Evolutionary conservation across 2,113 vertebrate species (phyloP).

Genomic region (Oncorhynchus tshawytscha): DNA sequence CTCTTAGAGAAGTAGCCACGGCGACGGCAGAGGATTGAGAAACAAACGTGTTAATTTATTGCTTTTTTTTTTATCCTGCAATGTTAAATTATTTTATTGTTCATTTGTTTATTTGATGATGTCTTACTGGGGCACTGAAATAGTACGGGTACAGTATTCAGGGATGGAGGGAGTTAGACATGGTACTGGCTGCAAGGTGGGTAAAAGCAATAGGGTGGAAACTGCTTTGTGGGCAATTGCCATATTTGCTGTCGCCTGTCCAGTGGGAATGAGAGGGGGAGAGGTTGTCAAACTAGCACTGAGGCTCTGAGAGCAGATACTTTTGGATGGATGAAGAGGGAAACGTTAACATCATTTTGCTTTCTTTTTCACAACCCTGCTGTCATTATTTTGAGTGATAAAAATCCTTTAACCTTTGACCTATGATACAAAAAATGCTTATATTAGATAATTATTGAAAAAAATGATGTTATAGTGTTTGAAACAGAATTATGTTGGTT

Average conservation of each 20-base stretch:
- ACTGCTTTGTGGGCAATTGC: no score
- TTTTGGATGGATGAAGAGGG: slow-evolving; percentile 27
- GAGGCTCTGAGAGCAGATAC: not conserved
- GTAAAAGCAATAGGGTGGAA: no score
- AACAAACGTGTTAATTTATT: slow-evolving; percentile 68
- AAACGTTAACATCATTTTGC: slow-evolving; percentile 36
- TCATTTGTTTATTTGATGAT: slow-evolving; percentile 42
- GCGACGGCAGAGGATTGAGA: slow-evolving; percentile 7
- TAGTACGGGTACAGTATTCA: not conserved
- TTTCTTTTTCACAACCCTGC: slow-evolving; percentile 61
- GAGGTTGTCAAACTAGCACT: no score
- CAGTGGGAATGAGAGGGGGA: no score
- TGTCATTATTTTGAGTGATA: slow-evolving; percentile 61
- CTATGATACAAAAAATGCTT: slow-evolving; percentile 55
- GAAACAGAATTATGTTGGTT: slow-evolving; percentile 52
- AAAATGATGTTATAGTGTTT: slow-evolving; percentile 46
- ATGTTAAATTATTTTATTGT: slow-evolving; percentile 69
- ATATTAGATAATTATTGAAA: slow-evolving; percentile 45
- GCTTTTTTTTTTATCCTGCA: slow-evolving; percentile 23
- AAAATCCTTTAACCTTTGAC: slow-evolving; percentile 44
- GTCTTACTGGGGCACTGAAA: slow-evolving; percentile 4
- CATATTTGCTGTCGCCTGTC: no score
- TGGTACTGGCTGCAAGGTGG: not conserved
- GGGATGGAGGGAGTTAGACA: not conserved
- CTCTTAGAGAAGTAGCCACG: slow-evolving; percentile 87